A percentile compares a stretch with the other conserved stretches of the same genome.
phyloP scores from a whole-genome alignment of 2,888 invertebrate species.

The Pristionchus maxplancki region DNA sequence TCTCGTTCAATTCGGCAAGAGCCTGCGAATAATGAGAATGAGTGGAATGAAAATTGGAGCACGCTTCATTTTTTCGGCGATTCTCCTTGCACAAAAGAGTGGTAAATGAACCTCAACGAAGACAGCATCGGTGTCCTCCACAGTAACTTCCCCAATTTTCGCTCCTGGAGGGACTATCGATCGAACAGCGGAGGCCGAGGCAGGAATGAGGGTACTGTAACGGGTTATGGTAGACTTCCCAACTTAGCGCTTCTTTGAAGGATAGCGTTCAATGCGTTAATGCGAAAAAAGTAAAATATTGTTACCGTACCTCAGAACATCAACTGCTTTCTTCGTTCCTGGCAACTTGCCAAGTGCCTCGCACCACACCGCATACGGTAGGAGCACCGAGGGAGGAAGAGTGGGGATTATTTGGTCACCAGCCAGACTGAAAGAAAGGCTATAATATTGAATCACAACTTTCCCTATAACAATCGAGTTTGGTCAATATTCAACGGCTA shows the following conservation, averaged over 20 bases:
- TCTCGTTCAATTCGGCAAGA: not conserved
- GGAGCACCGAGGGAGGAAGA: constrained; percentile 15
- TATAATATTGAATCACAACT: not conserved
- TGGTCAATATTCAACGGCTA: not conserved
- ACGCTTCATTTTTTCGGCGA: not conserved
- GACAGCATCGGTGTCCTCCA: not conserved
- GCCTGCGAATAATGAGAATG: not conserved
- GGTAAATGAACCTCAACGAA: not conserved
- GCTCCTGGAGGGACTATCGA: not conserved
- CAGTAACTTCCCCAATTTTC: constrained; percentile 34
- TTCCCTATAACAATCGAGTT: too few relatives aligned
- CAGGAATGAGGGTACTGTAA: constrained; percentile 39
- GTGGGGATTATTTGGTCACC: not conserved
- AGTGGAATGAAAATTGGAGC: too few relatives aligned
- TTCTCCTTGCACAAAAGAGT: not conserved
- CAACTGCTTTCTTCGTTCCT: constrained; percentile 36
- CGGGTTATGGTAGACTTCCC: too few relatives aligned
- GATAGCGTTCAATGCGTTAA: too few relatives aligned
- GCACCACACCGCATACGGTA: constrained; percentile 34
- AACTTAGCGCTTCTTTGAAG: too few relatives aligned
- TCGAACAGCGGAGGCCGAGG: not conserved
- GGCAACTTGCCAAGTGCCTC: constrained; percentile 29
- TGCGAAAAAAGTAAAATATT: too few relatives aligned
- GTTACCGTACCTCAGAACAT: constrained; percentile 21
- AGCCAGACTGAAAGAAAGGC: not conserved